Evolutionary conservation across 2,797 vertebrate species (phyloP), one percentile per base, ranked within the genome.

Genomic region (Merluccius polli): DNA sequence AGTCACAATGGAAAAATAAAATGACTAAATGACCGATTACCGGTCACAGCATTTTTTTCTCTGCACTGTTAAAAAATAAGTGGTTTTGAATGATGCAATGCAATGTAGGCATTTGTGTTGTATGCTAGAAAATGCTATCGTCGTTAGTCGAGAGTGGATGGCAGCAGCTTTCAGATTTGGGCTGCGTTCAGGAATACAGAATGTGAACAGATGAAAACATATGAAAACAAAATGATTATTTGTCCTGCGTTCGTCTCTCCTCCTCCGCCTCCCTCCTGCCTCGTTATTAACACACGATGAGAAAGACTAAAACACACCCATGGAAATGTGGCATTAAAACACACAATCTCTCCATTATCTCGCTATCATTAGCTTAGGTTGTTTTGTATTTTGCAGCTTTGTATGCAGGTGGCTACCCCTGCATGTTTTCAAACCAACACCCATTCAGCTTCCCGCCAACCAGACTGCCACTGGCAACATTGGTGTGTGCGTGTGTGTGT

Each of bases 401-500:
- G 12, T 16, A 44, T 16, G 41, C 41, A 15, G 41, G 4, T 44
- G 41, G 41, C 16, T 15, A 15, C 41, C 41, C 36, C 12, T 15
- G 41, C 41, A 44, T 3, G 12, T 16, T 13, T 44, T 44, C 44
- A 52, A 8, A 21, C 16, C 44, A 21, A 18, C 44, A 5, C 6
- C 44, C 44, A 52, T 21, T 52, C 44, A 5, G 44, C 16, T 52
- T 6, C 12, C 41, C 41, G 36, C 36, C 1, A 1, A 11, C 36
- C 36, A 7, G 36, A 36, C 36, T 36, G 9, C 4, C 12, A 44
- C 12, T 16, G 12, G 41, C 16, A 36, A 9, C 7, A 16, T 1
- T 52, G 18, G 52, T 68, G 65, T 69, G 73, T 68, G 63, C 44
- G 35, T 24, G 67, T 29, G 70, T 13, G 15, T 65, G 70, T 77